Evolutionary conservation across 2,113 vertebrate genomes (phyloP).

Genomic region (Lasiurus cinereus): DNA sequence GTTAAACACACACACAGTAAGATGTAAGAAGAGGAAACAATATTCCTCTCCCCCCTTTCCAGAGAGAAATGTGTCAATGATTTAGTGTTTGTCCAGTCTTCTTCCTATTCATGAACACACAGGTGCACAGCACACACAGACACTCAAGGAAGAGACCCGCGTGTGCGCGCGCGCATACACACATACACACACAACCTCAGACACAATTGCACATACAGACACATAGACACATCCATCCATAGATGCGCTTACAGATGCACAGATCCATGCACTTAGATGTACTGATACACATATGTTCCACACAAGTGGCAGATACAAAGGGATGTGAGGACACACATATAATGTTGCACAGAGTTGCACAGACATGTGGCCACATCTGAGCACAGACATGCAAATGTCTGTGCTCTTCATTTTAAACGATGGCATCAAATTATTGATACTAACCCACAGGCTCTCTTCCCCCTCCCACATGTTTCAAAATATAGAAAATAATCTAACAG

Average conservation of each 20-base stretch:
- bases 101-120: neutral
- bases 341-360: neutral
- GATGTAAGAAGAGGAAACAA: neutral
- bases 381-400: neutral
- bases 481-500: neutral
- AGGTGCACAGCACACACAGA: neutral
- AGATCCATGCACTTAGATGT: no score
- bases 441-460: neutral
- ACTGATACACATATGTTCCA: neutral
- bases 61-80: neutral
- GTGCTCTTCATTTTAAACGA: neutral
- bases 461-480: neutral
- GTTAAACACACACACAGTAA: neutral
- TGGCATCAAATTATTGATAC: neutral
- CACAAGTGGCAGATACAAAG: neutral
- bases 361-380: fast-evolving
- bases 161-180: neutral
- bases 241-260: neutral
- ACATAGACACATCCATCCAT: neutral
- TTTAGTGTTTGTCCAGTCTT: neutral
- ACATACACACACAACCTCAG: neutral
- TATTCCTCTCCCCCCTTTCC: neutral
- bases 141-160: neutral
- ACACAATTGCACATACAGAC: neutral
- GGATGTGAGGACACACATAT: no score